Conservation (phyloP, 2,888 invertebrate genomes). For the Pterobdella sp. region DNA sequence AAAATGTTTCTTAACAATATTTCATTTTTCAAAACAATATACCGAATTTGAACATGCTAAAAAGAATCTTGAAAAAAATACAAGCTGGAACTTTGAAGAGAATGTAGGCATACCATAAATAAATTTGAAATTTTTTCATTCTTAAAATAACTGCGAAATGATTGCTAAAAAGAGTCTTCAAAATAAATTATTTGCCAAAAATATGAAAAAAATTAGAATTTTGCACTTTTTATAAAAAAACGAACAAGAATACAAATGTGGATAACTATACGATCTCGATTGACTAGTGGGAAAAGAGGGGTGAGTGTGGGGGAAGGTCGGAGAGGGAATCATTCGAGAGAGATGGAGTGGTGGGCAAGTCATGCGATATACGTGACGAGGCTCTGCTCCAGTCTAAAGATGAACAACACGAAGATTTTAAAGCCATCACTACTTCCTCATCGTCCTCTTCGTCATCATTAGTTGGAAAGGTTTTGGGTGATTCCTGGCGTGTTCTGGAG, state of each 20-base stretch:
- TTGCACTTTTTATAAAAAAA: background rate
- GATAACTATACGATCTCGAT: background rate
- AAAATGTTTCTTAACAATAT: no score
- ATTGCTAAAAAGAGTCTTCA: no score
- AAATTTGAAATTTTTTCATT: no score
- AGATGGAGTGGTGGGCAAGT: slow-evolving; percentile 31
- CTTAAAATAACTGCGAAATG: no score
- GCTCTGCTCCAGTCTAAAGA: slow-evolving; percentile 28
- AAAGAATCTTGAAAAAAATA: no score
- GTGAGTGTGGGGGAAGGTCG: slow-evolving; percentile 16
- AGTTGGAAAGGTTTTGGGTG: background rate
- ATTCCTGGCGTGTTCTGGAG: background rate
- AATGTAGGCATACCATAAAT: no score
- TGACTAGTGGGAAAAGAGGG: background rate
- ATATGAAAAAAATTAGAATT: no score
- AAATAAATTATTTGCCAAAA: no score
- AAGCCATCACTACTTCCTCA: background rate
- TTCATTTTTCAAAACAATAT: no score
- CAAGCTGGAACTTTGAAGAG: no score
- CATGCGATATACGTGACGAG: slow-evolving; percentile 29
- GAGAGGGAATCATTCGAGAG: slow-evolving; percentile 30
- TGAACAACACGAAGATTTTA: slow-evolving; percentile 15
- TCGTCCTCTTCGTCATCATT: slow-evolving; percentile 7
- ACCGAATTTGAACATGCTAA: no score
- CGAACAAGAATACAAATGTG: background rate